Conservation (phyloP, 2,797 vertebrate genomes). For the Setipinna tenuifilis region DNA sequence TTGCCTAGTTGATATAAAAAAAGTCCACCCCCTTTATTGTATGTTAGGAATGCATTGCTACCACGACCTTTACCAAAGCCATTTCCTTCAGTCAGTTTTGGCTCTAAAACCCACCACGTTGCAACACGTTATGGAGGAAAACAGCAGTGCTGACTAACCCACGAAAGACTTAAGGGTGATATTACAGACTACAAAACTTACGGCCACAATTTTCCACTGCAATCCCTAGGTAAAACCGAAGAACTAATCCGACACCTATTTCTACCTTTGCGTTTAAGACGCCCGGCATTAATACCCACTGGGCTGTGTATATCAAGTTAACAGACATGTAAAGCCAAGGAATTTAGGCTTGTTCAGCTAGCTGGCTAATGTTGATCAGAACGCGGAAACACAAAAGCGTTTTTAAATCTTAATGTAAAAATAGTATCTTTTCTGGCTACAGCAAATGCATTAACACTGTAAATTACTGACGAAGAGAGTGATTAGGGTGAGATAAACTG, state of each 20-base stretch:
- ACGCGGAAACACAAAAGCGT: neutral
- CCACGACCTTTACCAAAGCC: neutral
- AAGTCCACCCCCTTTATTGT: neutral
- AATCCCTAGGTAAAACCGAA: neutral
- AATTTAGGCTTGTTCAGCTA: neutral
- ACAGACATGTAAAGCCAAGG: neutral
- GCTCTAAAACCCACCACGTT: conserved; percentile 19
- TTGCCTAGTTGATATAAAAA: neutral
- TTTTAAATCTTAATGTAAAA: neutral
- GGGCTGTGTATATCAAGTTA: neutral
- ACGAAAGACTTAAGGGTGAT: neutral
- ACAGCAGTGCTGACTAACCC: neutral
- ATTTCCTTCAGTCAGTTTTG: conserved; percentile 9
- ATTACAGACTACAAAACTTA: neutral
- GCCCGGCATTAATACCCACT: neutral
- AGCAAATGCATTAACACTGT: neutral
- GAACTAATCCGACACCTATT: neutral
- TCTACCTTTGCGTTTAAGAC: neutral
- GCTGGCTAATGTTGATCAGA: neutral
- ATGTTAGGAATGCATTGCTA: neutral
- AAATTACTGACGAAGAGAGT: conserved; percentile 60
- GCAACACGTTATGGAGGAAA: neutral
- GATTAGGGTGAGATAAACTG: conserved; percentile 30
- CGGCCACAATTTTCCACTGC: neutral
- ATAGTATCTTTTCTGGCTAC: neutral